Evolutionary conservation across 2,113 vertebrate genomes (phyloP).

Genomic region (Hippocampus barbouri): DNA sequence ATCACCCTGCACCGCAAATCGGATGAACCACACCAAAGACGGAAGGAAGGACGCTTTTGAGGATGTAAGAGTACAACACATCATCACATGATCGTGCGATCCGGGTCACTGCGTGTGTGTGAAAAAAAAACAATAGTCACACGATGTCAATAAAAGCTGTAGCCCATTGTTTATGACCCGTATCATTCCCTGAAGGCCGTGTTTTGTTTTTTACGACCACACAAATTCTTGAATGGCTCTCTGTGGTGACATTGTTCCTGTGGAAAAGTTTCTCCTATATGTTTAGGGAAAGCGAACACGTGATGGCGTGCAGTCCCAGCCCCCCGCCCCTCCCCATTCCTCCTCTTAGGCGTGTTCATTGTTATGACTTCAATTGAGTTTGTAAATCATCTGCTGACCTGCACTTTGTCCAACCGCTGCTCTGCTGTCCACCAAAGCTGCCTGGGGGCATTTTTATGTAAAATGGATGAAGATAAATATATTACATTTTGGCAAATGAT

Average conservation of each 20-base stretch:
- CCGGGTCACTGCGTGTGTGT: conserved; percentile 23
- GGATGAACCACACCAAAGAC: background rate
- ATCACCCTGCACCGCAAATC: background rate
- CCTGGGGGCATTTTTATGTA: background rate
- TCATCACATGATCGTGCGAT: conserved; percentile 19
- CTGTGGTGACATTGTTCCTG: background rate
- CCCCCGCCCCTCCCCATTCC: background rate
- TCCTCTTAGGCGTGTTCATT: background rate
- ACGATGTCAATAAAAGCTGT: background rate
- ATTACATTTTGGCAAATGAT: too few relatives aligned
- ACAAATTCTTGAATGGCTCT: background rate
- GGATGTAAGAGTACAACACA: background rate
- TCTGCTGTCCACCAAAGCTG: background rate
- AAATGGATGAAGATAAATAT: too few relatives aligned
- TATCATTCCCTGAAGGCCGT: background rate
- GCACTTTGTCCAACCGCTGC: background rate
- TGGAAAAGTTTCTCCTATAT: background rate
- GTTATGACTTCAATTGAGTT: background rate
- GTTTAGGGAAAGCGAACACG: background rate
- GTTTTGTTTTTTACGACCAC: background rate
- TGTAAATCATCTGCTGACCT: background rate
- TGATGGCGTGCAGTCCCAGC: background rate
- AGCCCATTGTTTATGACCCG: background rate
- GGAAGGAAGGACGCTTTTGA: background rate
- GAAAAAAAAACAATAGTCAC: background rate